phyloP scores from a whole-genome alignment of 2,113 vertebrate genomes.

The Prietella phreatophila region DNA sequence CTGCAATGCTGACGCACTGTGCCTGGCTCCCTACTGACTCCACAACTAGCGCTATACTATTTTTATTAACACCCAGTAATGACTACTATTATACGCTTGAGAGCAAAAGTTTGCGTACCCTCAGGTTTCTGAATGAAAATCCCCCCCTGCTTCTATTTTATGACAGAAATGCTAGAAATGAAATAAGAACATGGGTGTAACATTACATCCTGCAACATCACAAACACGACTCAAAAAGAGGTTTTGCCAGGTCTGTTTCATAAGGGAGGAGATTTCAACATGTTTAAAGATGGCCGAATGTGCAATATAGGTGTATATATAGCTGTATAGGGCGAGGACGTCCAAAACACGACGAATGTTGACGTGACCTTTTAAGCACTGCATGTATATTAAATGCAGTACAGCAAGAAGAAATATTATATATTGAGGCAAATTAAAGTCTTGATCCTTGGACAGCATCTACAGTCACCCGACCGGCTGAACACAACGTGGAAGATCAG shows the following conservation, averaged over 20 bases:
- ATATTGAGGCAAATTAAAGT: background rate
- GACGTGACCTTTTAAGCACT: no score
- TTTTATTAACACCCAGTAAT: slow-evolving; percentile 16
- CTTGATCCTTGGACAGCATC: background rate
- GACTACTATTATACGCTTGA: background rate
- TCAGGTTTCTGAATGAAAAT: background rate
- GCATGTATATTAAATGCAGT: background rate
- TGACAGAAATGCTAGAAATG: background rate
- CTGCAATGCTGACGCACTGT: slow-evolving; percentile 18
- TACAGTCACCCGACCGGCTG: background rate
- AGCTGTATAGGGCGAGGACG: no score
- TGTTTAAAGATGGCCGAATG: no score
- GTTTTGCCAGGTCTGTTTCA: background rate
- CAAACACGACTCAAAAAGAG: background rate
- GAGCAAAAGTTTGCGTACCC: background rate
- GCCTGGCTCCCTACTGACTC: background rate
- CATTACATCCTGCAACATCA: background rate
- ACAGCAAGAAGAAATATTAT: background rate
- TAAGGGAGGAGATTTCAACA: background rate
- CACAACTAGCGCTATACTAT: slow-evolving; percentile 12
- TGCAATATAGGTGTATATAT: no score
- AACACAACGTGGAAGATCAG: background rate
- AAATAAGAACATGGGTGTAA: background rate
- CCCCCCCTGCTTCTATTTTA: background rate
- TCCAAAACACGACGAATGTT: no score